Base-by-base conservation (phyloP, 1,140 invertebrate species). In the Neodiprion lecontei region DNA sequence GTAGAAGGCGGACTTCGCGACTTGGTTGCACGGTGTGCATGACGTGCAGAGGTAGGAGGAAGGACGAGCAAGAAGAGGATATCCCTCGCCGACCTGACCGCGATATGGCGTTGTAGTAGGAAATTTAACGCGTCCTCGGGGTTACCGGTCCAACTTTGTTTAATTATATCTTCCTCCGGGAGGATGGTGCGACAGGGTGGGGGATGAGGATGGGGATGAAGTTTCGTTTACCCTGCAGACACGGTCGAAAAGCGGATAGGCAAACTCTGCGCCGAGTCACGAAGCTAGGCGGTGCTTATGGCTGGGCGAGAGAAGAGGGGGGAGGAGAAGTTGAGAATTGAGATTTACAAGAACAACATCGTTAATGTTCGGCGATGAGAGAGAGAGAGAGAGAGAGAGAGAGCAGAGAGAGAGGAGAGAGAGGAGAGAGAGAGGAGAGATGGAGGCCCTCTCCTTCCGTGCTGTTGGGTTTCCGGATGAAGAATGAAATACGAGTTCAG, bases 91-190 rank as follows among this genome's bases (percentile, higher is more conserved):
- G 28, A 40, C 28, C 28, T 40, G 28, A 40, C 28, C 28, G 28
- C 28, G 28, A 40, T 40, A 40, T 40, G 28, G 28, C 28, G 2
- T 40, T 40, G 28, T 40, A 40, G 28, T 61, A 61, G 11, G 11
- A 61, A 61, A n/a, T n/a, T 61, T 61, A 61, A n/a, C 53, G 53
- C 53, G n/a, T 61, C 53, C 8, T 61, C n/a, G 11, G 53, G 53
- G 53, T 61, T 61, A 61, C 53, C 53, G 53, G 53, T 12, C 53
- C 53, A 61, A 61, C 53, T 61, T 61, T 61, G 53, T 61, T 61
- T 61, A 17, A 61, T 61, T 61, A 61, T 11, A 40, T 40, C 28
- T 40, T 3, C 28, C 7, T 61, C 53, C 53, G n/a, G 11, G 11
- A 14, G 11, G 11, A 17, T 12, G 11, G 11, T 12, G 11, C 11